Conservation (phyloP, 1,140 invertebrate genomes). For the Doryteuthis pealeii region DNA sequence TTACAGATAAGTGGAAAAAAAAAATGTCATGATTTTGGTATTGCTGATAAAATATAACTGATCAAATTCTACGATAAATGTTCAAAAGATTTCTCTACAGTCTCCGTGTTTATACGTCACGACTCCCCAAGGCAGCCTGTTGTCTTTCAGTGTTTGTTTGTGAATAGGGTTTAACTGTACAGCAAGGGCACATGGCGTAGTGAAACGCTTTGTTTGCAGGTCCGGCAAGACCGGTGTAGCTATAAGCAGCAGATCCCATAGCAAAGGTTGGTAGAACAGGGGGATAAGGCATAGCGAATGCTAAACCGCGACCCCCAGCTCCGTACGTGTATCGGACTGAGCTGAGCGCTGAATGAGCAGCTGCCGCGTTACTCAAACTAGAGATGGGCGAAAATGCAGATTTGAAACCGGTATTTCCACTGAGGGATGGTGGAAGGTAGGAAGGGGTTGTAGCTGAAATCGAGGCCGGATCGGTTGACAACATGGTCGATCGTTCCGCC, state of each 20-base stretch:
- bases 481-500: conserved; percentile 9
- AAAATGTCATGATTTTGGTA: too few relatives aligned
- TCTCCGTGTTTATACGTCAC: neutral
- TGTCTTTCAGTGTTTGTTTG: conserved; percentile 23
- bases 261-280: conserved; percentile 32
- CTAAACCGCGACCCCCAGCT: conserved; percentile 25
- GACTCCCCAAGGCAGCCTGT: conserved; percentile 34
- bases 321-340: conserved; percentile 37
- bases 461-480: conserved; percentile 6
- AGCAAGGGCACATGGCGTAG: conserved; percentile 37
- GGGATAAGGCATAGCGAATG: conserved; percentile 39
- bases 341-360: conserved; percentile 20
- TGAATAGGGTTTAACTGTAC: conserved; percentile 21
- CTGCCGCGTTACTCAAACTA: conserved; percentile 22
- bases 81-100: too few relatives aligned
- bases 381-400: conserved; percentile 52
- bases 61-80: too few relatives aligned
- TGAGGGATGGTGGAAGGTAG: conserved; percentile 23
- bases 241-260: conserved; percentile 27
- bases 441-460: conserved; percentile 15
- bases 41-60: too few relatives aligned
- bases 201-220: conserved; percentile 31
- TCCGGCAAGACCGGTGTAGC: conserved; percentile 30
- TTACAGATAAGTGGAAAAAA: too few relatives aligned
- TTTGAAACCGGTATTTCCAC: conserved; percentile 30